phyloP scores from a whole-genome alignment of 2,797 vertebrate species.

The Anguilla pacifica region DNA sequence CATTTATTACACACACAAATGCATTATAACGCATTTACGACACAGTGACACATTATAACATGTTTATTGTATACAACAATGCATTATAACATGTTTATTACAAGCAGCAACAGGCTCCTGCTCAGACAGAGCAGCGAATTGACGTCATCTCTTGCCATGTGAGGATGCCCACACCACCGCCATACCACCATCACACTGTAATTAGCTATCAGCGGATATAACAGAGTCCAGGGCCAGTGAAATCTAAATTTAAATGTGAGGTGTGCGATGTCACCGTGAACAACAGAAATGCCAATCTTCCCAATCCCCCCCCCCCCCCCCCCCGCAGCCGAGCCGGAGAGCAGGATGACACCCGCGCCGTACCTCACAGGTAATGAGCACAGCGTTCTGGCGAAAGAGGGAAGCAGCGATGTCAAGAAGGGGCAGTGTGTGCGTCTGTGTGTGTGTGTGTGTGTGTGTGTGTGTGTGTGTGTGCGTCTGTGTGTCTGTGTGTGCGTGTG shows the following conservation, averaged over 20 bases:
- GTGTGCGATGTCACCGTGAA: conserved; percentile 1
- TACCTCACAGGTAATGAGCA: conserved; percentile 43
- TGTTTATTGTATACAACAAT: too few relatives aligned
- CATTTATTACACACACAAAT: too few relatives aligned
- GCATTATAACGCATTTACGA: too few relatives aligned
- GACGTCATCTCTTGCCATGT: neutral
- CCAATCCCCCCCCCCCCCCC: neutral
- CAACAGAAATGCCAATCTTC: neutral
- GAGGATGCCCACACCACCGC: neutral
- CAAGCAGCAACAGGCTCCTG: neutral
- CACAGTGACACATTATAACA: neutral
- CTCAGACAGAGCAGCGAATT: neutral
- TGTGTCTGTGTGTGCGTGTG: too few relatives aligned
- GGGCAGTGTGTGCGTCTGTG: too few relatives aligned
- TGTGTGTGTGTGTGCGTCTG: too few relatives aligned
- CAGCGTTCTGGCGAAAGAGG: conserved; percentile 27
- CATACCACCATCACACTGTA: neutral
- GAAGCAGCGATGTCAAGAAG: conserved; percentile 40
- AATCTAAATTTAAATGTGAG: conserved; percentile 5
- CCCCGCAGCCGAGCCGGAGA: conserved; percentile 29
- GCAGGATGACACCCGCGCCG: conserved; percentile 14
- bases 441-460: too few relatives aligned
- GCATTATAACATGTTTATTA: too few relatives aligned
- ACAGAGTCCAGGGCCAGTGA: neutral
- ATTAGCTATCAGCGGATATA: neutral